These are phyloP conservation scores for Melanostoma mellinum DNA, from an alignment of 2,888 invertebrate genomes.

Conservation along the genomic window DNA sequence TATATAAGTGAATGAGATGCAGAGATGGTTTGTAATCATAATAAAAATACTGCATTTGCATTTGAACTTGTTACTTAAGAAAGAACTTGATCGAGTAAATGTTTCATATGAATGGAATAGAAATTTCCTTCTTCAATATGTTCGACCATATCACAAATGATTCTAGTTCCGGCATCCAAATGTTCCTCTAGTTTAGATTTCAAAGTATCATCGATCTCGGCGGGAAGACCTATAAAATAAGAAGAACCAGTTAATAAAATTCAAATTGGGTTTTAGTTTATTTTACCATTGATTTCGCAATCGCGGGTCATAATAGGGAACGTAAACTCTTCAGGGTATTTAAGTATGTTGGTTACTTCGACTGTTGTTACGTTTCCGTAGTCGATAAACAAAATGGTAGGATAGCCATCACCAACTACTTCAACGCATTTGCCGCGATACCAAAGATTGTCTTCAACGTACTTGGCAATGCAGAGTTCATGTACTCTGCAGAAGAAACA, in stretches of 20 bases:
- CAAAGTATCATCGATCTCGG: slow-evolving; percentile 4
- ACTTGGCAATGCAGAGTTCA: slow-evolving; percentile 79
- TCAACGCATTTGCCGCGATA: slow-evolving; percentile 80
- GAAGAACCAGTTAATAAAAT: slow-evolving; percentile 45
- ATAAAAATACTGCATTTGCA: slow-evolving; percentile 2
- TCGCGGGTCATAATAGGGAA: slow-evolving; percentile 78
- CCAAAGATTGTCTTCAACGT: slow-evolving; percentile 77
- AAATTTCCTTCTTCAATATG: slow-evolving; percentile 29
- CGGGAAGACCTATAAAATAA: slow-evolving; percentile 43
- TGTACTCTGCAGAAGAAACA: slow-evolving; percentile 73
- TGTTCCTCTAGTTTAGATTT: slow-evolving; percentile 35
- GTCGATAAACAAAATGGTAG: slow-evolving; percentile 79
- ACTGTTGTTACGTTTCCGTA: slow-evolving; percentile 78
- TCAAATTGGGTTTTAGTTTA: slow-evolving; percentile 9
- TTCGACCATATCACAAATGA: slow-evolving; percentile 48
- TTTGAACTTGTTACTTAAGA: background rate
- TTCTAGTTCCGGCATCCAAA: slow-evolving; percentile 21
- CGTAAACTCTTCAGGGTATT: slow-evolving; percentile 79
- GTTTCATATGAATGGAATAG: slow-evolving; percentile 39
- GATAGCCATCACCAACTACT: slow-evolving; percentile 80
- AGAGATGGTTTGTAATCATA: background rate
- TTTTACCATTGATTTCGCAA: slow-evolving; percentile 76
- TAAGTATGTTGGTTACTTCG: slow-evolving; percentile 77
- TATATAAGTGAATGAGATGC: background rate
- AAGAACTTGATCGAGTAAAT: slow-evolving; percentile 22